Base-by-base conservation (phyloP, 37 sponge, comb jelly and placozoan species). In the Aplysina aerophoba region DNA sequence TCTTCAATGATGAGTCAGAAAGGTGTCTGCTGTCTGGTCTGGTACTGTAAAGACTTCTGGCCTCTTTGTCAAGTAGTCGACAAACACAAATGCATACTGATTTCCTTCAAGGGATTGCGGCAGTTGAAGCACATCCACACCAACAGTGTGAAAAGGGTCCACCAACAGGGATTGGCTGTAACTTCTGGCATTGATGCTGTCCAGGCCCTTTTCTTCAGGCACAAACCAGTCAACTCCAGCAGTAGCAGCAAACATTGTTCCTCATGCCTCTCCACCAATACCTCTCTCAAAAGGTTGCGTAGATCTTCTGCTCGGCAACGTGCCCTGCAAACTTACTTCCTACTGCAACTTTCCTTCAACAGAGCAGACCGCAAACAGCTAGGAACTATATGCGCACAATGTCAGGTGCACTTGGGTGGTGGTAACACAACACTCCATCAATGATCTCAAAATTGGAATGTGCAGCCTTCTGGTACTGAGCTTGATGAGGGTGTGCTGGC, bases 51-150 rank as follows among this genome's bases (percentile, higher is more conserved):
- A 91, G 0, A 85, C 91, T 83, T 91, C 92, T 37, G 88, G 81
- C 92, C 92, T 87, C 54, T 87, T 87, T 3, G 92, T 91, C n/a
- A 91, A 68, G 27, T 91, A 91, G 35, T 91, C 92, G 81, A 87
- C 86, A 78, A 87, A 91, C 3, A 91, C 92, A 37, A 71, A 80
- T 14, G 77, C 71, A 55, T 90, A 90, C 20, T 55, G 35, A 40
- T 85, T 85, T 3, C 84, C 73, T 30, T 25, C 20, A 11, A 54
- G 25, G 34, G 90, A 82, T 25, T 61, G 75, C 0, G 88, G 87
- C 11, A 87, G 57, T 44, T 87, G 83, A 62, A 62, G 63, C 63
- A 62, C 63, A 25, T 11, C 63, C 50, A 44, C 8, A 8, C 8
- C 50, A 44, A 44, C 50, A 44, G 50, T 44, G 8, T 44, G 50